A percentile compares a stretch with the other conserved stretches of the same genome.
Evolutionary conservation across 2,888 invertebrate species (phyloP).

Genomic region (Drosophila vallismaia): DNA sequence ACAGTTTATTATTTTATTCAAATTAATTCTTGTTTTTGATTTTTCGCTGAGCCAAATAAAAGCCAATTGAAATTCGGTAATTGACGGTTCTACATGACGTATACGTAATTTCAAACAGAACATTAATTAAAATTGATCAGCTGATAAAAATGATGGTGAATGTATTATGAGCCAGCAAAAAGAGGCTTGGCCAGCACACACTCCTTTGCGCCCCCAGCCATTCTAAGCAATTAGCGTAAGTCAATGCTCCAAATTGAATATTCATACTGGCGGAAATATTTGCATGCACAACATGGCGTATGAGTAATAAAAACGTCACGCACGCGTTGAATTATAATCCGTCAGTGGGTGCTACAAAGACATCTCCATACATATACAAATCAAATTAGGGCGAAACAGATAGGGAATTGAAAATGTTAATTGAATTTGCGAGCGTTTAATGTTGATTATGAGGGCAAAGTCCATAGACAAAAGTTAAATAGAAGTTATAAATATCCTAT

Average conservation of each 20-base stretch:
- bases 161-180: constrained; percentile 13
- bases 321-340: constrained; percentile 48
- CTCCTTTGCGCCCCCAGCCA: constrained; percentile 6
- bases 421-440: constrained; percentile 52
- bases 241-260: constrained; percentile 63
- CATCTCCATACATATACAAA: not conserved
- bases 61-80: constrained; percentile 31
- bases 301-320: constrained; percentile 65
- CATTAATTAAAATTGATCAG: constrained; percentile 39
- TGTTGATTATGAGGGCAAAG: constrained; percentile 33
- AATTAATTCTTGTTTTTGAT: constrained; percentile 12
- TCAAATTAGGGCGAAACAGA: not conserved
- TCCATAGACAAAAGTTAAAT: constrained; percentile 1
- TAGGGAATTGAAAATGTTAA: constrained; percentile 39
- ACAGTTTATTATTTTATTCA: constrained; percentile 6
- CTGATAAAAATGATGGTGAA: constrained; percentile 26
- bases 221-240: constrained; percentile 56
- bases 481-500: constrained; percentile 7
- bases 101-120: constrained; percentile 11
- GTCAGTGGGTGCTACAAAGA: not conserved
- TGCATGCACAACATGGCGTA: constrained; percentile 66
- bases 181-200: not conserved
- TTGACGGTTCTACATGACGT: constrained; percentile 35
- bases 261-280: constrained; percentile 46
- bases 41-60: constrained; percentile 14